These are phyloP conservation scores for Morpho helenor DNA, from an alignment of 2,888 invertebrate species.

Conservation along the genomic window DNA sequence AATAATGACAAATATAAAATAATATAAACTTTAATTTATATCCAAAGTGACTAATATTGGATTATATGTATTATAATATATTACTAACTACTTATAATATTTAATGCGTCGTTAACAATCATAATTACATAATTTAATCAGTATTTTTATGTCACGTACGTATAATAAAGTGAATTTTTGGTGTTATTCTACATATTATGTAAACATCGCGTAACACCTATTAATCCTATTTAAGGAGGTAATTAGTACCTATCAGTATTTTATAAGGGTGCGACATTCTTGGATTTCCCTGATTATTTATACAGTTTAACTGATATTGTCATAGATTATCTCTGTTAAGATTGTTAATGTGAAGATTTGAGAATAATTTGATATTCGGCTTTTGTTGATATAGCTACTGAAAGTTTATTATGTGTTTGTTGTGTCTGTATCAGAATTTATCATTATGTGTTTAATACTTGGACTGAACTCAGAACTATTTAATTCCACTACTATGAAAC, in stretches of 20 bases:
- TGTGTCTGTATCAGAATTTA: too few relatives aligned
- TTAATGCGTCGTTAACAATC: too few relatives aligned
- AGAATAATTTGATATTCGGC: background rate
- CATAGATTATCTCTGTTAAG: slow-evolving; percentile 8
- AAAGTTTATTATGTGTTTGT: background rate
- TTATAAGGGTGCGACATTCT: slow-evolving; percentile 10
- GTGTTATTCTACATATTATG: slow-evolving; percentile 11
- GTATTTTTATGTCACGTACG: background rate
- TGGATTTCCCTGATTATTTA: slow-evolving; percentile 13
- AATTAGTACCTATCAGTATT: slow-evolving; percentile 15
- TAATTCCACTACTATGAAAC: too few relatives aligned
- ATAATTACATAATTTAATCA: too few relatives aligned
- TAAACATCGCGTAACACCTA: slow-evolving; percentile 10
- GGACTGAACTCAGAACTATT: too few relatives aligned
- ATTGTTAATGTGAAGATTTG: slow-evolving; percentile 6
- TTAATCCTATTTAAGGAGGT: slow-evolving; percentile 12
- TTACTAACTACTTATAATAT: background rate
- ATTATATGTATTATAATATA: too few relatives aligned
- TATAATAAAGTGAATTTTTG: slow-evolving; percentile 7
- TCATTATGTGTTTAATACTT: too few relatives aligned
- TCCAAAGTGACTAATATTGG: too few relatives aligned
- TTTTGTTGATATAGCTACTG: background rate
- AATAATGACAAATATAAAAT: background rate
- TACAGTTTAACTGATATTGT: slow-evolving; percentile 8
- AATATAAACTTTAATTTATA: too few relatives aligned